Percentiles rank a stretch among this genome's conserved stretches.
phyloP scores from a whole-genome alignment of 2,888 invertebrate species.

The Perdita meconis region DNA sequence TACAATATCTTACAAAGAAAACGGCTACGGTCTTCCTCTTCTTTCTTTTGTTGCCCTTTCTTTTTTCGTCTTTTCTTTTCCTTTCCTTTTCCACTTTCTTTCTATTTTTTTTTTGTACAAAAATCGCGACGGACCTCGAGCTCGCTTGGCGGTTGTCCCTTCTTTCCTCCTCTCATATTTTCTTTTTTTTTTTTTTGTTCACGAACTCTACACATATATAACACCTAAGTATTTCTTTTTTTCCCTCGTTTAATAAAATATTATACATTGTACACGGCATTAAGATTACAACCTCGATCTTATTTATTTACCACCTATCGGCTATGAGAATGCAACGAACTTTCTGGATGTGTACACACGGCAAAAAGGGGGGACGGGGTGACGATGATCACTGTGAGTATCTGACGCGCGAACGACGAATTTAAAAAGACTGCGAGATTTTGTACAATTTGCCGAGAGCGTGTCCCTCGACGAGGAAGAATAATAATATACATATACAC shows the following conservation, averaged over 20 bases:
- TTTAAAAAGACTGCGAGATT: conserved; percentile 44
- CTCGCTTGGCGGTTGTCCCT: conserved; percentile 51
- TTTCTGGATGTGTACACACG: conserved; percentile 19
- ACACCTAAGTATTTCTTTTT: conserved; percentile 77
- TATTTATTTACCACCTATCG: conserved; percentile 49
- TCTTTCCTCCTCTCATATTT: conserved; percentile 60
- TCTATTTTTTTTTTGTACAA: conserved; percentile 76
- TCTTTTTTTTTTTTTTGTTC: conserved; percentile 42
- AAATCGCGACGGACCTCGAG: conserved; percentile 72
- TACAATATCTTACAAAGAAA: conserved; percentile 84
- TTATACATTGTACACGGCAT: conserved; percentile 81
- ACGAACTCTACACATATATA: conserved; percentile 76
- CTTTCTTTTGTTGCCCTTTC: conserved; percentile 70
- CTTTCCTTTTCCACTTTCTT: conserved; percentile 53
- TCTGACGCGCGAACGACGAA: conserved; percentile 28
- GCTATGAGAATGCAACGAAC: conserved; percentile 39
- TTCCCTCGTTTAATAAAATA: conserved; percentile 80
- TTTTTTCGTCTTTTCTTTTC: conserved; percentile 63
- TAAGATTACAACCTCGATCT: conserved; percentile 73
- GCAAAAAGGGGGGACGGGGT: not conserved
- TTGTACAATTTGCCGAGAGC: conserved; percentile 43
- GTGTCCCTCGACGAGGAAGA: conserved; percentile 24
- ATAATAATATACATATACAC: conserved; percentile 37
- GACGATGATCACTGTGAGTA: conserved; percentile 9
- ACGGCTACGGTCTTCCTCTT: conserved; percentile 78